These are phyloP conservation scores for Syndactyla subalaris DNA, from an alignment of 2,797 vertebrate species.

Conservation along the genomic window DNA sequence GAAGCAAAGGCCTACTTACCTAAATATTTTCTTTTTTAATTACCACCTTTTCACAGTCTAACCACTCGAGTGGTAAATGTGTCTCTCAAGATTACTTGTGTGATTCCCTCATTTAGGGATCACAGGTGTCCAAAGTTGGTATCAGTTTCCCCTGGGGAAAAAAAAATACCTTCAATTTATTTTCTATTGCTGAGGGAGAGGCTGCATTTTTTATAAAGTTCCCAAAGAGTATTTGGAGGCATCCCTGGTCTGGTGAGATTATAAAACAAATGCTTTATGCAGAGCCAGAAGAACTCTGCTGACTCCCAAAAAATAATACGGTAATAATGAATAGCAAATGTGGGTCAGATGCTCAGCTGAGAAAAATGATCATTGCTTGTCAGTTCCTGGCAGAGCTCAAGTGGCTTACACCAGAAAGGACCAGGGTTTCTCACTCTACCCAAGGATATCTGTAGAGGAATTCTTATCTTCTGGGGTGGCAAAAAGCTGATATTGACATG, in stretches of 20 bases:
- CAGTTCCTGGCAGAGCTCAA: not conserved
- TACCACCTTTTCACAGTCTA: not conserved
- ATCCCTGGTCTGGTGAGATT: not conserved
- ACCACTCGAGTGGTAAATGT: not conserved
- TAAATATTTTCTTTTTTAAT: not conserved
- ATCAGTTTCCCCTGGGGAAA: not conserved
- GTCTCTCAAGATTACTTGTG: not conserved
- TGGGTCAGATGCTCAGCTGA: slow-evolving; percentile 21
- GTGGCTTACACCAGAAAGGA: not conserved
- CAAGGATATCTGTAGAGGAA: not conserved
- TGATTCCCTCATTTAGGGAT: not conserved
- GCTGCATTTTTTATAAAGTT: not conserved
- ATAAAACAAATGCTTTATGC: slow-evolving; percentile 28
- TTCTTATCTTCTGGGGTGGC: not conserved
- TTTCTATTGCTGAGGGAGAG: not conserved
- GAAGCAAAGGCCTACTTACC: not conserved
- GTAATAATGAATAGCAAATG: slow-evolving; percentile 17
- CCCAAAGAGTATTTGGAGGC: not conserved
- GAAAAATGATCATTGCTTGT: not conserved
- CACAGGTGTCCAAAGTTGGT: not conserved
- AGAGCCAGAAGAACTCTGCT: not conserved
- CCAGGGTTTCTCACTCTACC: not conserved
- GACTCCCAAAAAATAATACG: not conserved
- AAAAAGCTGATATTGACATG: not conserved
- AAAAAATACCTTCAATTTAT: not conserved